phyloP scores from a whole-genome alignment of 2,888 invertebrate species.

The Drosophila leonis region DNA sequence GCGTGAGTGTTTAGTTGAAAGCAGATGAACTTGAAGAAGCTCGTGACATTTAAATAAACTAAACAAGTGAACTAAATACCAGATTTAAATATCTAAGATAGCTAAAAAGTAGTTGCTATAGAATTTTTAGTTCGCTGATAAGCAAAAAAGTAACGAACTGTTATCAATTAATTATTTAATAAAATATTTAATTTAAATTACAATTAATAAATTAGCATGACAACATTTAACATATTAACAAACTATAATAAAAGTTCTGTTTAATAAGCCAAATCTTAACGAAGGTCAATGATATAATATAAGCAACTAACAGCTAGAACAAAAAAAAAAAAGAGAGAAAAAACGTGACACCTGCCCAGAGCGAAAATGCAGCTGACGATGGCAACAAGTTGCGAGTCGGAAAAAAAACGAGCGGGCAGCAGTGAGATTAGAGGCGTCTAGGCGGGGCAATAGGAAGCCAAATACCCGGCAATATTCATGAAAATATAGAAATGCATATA shows the following conservation, averaged over 20 bases:
- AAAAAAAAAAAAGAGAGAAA: neutral
- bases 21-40: no score
- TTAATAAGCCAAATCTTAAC: conserved; percentile 39
- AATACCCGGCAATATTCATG: conserved; percentile 18
- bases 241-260: neutral
- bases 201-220: conserved; percentile 1
- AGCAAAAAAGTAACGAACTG: neutral
- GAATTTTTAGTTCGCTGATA: neutral
- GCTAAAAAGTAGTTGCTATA: neutral
- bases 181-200: neutral
- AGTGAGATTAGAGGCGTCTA: conserved; percentile 13
- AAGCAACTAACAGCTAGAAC: conserved; percentile 26
- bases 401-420: conserved; percentile 1
- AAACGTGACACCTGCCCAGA: conserved; percentile 52
- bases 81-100: neutral
- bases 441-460: conserved; percentile 41
- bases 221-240: neutral
- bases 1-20: neutral
- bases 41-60: no score
- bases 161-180: no score
- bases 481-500: conserved; percentile 2
- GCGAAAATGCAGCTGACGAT: conserved; percentile 39
- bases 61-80: neutral
- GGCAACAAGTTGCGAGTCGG: conserved; percentile 70
- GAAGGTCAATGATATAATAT: conserved; percentile 50